Conservation (phyloP, 1,140 invertebrate genomes). For the Monochamus saltuarius region DNA sequence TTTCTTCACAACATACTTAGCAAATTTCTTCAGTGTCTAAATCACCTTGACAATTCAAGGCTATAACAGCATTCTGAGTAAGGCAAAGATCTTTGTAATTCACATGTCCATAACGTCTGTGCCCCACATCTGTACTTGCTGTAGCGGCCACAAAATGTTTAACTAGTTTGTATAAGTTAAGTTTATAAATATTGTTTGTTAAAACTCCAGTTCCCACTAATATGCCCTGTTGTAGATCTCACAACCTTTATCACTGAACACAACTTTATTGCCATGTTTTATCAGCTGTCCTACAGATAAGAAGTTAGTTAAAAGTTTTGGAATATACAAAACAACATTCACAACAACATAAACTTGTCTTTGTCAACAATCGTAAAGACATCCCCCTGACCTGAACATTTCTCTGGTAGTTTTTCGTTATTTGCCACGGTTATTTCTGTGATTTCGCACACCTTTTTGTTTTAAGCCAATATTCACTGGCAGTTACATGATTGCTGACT, state of each 20-base stretch:
- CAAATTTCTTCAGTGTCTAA: constrained; percentile 21
- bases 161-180: no score
- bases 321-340: constrained; percentile 39
- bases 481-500: constrained; percentile 36
- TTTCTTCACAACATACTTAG: constrained; percentile 43
- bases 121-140: no score
- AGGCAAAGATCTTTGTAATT: no score
- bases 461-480: constrained; percentile 26
- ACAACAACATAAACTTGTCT: neutral
- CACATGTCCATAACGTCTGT: no score
- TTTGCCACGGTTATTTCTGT: constrained; percentile 20
- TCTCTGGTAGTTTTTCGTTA: constrained; percentile 2
- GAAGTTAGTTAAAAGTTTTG: constrained; percentile 47
- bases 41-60: no score
- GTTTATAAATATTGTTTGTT: no score
- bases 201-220: no score
- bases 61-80: no score
- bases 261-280: constrained; percentile 6
- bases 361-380: neutral
- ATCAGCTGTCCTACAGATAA: constrained; percentile 43
- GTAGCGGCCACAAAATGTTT: no score
- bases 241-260: neutral
- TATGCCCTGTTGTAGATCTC: neutral
- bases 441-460: constrained; percentile 2
- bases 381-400: constrained; percentile 7